phyloP scores from a whole-genome alignment of 2,888 invertebrate species.

The Hyppa rectilinea region DNA sequence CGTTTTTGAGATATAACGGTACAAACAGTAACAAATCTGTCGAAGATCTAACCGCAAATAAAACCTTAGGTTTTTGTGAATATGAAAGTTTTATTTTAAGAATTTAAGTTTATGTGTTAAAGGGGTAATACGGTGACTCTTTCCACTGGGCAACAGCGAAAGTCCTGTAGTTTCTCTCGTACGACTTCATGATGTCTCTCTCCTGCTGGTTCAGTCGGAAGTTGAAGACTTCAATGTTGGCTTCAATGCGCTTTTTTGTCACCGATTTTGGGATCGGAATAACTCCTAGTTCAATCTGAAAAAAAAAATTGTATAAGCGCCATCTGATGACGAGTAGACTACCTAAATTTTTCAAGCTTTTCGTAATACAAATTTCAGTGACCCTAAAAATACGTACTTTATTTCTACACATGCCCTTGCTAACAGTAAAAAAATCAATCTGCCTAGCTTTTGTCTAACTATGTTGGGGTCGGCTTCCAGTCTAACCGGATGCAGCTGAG shows the following conservation, averaged over 20 bases:
- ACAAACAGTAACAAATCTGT: no score
- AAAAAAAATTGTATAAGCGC: constrained; percentile 25
- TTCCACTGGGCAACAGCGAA: constrained; percentile 72
- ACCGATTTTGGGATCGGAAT: constrained; percentile 83
- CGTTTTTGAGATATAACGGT: no score
- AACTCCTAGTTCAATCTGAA: constrained; percentile 82
- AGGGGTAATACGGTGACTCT: constrained; percentile 77
- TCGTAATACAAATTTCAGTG: no score
- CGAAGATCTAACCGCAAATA: no score
- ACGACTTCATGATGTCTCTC: constrained; percentile 69
- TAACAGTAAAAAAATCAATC: no score
- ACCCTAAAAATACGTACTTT: no score
- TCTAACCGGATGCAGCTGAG: no score
- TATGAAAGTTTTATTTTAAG: constrained; percentile 1
- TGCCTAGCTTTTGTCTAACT: no score
- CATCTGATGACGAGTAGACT: constrained; percentile 20
- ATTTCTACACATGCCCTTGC: no score
- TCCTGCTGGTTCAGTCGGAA: constrained; percentile 77
- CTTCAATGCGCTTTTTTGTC: constrained; percentile 73
- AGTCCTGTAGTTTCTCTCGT: constrained; percentile 76
- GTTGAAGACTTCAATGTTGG: constrained; percentile 82
- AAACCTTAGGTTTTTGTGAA: not conserved
- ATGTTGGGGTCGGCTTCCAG: no score
- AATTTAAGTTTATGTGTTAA: constrained; percentile 27
- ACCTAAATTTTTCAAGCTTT: not conserved